A percentile compares a stretch with the other conserved stretches of the same genome.
Conservation (phyloP, 2,797 vertebrate species). For the Periparus ater region DNA sequence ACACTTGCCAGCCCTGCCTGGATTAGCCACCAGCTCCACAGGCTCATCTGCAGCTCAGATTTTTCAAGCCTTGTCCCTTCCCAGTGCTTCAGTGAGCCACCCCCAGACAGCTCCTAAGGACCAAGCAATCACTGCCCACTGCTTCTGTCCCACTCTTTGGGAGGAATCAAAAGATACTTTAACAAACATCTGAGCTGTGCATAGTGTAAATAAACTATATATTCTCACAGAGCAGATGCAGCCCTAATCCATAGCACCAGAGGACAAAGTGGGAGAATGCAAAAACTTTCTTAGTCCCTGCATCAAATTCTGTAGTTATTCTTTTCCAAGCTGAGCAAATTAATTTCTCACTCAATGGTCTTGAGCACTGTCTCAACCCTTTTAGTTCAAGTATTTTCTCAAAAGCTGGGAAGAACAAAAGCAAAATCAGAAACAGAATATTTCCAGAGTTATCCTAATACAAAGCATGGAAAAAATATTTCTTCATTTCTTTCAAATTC, state of each 20-base stretch:
- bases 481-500: not conserved
- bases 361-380: not conserved
- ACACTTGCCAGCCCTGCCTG: rapidly evolving
- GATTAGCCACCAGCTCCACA: not conserved
- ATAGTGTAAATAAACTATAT: not conserved
- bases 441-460: conserved; percentile 33
- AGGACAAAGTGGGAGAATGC: not conserved
- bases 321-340: not conserved
- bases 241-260: not conserved
- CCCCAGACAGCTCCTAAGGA: not conserved
- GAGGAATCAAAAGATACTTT: not conserved
- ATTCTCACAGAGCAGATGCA: not conserved
- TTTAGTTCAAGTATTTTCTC: conserved; percentile 14
- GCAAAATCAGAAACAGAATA: conserved; percentile 17
- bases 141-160: not conserved
- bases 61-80: not conserved
- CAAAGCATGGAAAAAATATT: not conserved
- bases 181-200: not conserved
- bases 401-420: conserved; percentile 37
- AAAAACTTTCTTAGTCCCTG: not conserved
- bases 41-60: not conserved
- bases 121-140: not conserved
- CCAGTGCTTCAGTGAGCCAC: not conserved
- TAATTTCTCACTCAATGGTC: not conserved
- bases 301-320: not conserved